Conservation (phyloP, 2,888 invertebrate genomes). For the Sarcophaga subvicina region DNA sequence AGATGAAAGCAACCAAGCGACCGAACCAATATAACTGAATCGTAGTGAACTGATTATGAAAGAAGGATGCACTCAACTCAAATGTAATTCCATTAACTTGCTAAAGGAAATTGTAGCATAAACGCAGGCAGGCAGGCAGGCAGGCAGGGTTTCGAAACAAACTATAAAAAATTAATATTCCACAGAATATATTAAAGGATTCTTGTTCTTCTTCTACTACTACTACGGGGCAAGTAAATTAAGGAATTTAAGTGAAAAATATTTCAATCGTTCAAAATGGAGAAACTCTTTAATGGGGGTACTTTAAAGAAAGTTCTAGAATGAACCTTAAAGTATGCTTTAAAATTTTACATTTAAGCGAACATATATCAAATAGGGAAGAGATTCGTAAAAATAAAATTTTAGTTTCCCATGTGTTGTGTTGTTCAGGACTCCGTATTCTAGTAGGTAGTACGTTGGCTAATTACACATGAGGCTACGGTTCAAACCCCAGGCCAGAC, state of each 20-base stretch:
- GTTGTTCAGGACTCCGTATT: too few species aligned
- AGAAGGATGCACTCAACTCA: constrained; percentile 51
- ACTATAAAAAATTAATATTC: background rate
- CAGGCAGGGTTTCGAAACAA: background rate
- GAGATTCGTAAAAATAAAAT: too few species aligned
- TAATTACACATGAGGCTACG: too few species aligned
- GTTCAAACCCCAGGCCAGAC: too few species aligned
- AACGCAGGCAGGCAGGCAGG: background rate
- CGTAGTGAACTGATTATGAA: constrained; percentile 23
- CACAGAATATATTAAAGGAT: background rate
- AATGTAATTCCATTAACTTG: constrained; percentile 45
- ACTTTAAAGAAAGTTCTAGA: background rate
- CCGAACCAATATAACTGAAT: background rate
- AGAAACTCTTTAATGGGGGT: background rate
- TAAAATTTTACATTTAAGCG: too few species aligned
- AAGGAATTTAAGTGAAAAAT: too few species aligned
- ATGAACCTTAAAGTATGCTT: too few species aligned
- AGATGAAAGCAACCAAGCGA: background rate
- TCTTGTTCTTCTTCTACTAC: too few species aligned
- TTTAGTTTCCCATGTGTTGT: too few species aligned
- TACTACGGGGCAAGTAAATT: too few species aligned
- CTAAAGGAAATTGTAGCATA: constrained; percentile 18
- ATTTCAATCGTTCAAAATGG: background rate
- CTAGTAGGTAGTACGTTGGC: too few species aligned
- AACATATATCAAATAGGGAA: too few species aligned